Percentiles rank a stretch among this genome's conserved stretches.
phyloP scores from a whole-genome alignment of 2,113 vertebrate species.

The Erinaceus europaeus region DNA sequence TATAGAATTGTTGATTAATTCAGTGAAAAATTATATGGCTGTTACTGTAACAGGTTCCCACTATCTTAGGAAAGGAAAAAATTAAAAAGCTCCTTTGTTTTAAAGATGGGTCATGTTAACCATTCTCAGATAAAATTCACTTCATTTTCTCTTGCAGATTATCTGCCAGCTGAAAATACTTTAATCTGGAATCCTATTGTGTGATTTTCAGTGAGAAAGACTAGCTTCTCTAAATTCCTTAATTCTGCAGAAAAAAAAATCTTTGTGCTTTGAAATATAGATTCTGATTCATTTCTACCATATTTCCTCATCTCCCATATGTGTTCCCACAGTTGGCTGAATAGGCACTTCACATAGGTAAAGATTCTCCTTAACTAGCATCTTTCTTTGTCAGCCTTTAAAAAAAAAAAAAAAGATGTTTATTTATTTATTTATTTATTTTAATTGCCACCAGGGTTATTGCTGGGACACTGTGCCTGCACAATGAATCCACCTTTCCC shows the following conservation, averaged over 20 bases:
- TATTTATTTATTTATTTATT: no score
- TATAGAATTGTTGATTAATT: conserved; percentile 54
- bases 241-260: neutral
- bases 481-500: no score
- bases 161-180: neutral
- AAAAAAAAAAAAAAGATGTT: no score
- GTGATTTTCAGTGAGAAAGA: conserved; percentile 22
- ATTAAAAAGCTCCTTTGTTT: conserved; percentile 28
- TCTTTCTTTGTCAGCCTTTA: neutral
- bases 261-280: neutral
- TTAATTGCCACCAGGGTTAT: no score
- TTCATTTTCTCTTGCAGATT: conserved; percentile 20
- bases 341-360: neutral
- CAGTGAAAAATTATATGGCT: conserved; percentile 57
- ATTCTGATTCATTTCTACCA: neutral
- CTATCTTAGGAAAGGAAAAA: conserved; percentile 18
- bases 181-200: conserved; percentile 20
- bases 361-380: neutral
- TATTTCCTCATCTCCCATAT: neutral
- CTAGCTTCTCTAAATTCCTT: neutral
- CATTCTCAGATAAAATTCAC: conserved; percentile 36
- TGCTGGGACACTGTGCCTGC: no score
- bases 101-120: conserved; percentile 23
- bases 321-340: neutral
- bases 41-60: conserved; percentile 1